Conservation (phyloP, 2,797 vertebrate species). For the Remorina albescens region DNA sequence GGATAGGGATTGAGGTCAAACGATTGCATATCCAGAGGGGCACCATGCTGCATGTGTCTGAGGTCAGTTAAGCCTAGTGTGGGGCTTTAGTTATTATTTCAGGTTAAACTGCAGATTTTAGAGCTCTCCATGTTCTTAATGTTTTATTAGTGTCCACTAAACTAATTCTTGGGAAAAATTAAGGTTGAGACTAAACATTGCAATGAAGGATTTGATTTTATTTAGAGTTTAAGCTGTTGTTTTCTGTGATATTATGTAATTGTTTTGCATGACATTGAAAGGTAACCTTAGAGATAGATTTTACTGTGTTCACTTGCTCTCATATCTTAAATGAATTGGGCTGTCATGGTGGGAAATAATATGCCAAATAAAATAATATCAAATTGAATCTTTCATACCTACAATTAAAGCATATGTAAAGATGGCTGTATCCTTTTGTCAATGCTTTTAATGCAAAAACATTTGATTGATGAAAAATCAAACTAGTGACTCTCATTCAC, state of each 20-base stretch:
- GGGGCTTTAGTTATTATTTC: slow-evolving; percentile 22
- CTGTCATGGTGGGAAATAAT: neutral
- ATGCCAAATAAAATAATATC: neutral
- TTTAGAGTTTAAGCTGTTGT: neutral
- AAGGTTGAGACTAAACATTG: neutral
- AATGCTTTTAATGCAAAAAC: neutral
- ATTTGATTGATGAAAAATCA: neutral
- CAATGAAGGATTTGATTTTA: neutral
- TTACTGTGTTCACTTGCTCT: neutral
- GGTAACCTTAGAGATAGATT: neutral
- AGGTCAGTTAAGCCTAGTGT: slow-evolving; percentile 49
- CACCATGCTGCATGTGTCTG: slow-evolving; percentile 28
- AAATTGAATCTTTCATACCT: neutral
- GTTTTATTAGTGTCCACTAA: neutral
- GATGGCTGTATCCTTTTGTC: neutral
- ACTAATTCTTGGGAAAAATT: neutral
- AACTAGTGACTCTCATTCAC: neutral
- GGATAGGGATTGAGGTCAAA: slow-evolving; percentile 58
- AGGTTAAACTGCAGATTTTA: neutral
- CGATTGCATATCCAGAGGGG: slow-evolving; percentile 44
- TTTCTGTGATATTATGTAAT: neutral
- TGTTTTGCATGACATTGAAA: neutral
- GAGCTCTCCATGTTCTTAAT: neutral
- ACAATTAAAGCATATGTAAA: neutral
- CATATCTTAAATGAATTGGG: neutral